A percentile compares a stretch with the other conserved stretches of the same genome.
phyloP scores from a whole-genome alignment of 2,797 vertebrate species.

The Myotis vivesi region DNA sequence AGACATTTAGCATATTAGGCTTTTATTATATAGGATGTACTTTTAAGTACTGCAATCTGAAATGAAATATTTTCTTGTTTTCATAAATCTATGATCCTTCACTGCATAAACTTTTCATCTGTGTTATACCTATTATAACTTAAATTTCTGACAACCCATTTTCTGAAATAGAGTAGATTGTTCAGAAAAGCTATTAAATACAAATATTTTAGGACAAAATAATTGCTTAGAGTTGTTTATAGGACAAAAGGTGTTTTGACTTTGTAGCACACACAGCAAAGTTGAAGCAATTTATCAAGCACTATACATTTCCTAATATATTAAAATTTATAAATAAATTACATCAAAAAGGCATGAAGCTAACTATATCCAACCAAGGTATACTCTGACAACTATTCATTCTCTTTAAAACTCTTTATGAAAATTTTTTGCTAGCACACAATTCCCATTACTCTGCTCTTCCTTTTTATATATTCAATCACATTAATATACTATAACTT shows the following conservation, averaged over 20 bases:
- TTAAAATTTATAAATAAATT: constrained; percentile 27
- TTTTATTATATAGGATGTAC: neutral
- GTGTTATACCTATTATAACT: neutral
- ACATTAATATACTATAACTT: constrained; percentile 13
- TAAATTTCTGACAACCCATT: constrained; percentile 49
- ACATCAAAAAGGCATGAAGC: neutral
- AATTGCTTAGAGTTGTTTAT: constrained; percentile 44
- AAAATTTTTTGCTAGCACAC: neutral
- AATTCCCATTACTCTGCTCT: neutral
- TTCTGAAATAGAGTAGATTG: constrained; percentile 34
- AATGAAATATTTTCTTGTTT: constrained; percentile 56
- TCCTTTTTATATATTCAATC: constrained; percentile 16
- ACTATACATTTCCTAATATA: constrained; percentile 1
- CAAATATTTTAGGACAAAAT: constrained; percentile 47
- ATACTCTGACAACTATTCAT: neutral
- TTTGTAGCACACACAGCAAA: constrained; percentile 38
- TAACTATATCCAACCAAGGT: constrained; percentile 15
- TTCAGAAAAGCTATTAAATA: constrained; percentile 60
- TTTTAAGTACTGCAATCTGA: constrained; percentile 31
- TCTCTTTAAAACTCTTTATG: constrained; percentile 11
- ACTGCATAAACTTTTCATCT: constrained; percentile 1
- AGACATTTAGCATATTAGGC: too few relatives aligned
- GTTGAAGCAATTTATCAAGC: constrained; percentile 30
- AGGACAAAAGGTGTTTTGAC: constrained; percentile 35
- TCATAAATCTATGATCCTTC: constrained; percentile 20